Evolutionary conservation across 92 coral and sea anemone species (phyloP).

Genomic region (Desmophyllum pertusum): DNA sequence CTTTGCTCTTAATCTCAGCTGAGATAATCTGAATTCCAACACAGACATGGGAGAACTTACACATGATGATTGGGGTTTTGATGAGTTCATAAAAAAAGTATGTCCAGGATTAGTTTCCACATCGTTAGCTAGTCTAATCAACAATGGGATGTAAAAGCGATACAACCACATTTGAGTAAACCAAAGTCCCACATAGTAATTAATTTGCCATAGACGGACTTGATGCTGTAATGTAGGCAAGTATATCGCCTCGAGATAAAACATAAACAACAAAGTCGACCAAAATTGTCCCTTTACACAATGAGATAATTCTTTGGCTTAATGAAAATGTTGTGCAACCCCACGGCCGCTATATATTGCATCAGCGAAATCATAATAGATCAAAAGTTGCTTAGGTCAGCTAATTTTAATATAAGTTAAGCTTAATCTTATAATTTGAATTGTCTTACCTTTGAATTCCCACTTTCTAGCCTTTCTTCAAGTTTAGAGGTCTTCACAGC

Average conservation of each 20-base stretch:
- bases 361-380: not conserved
- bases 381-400: no score
- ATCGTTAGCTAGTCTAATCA: not conserved
- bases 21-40: not conserved
- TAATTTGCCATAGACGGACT: not conserved
- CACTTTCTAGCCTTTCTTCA: not conserved
- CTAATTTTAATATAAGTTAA: no score
- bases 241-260: not conserved
- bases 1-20: slow-evolving; percentile 20
- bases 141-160: not conserved
- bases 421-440: not conserved
- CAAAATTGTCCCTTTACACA: not conserved
- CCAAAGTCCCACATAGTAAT: not conserved
- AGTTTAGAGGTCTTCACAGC: not conserved
- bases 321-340: not conserved
- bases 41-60: not conserved
- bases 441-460: not conserved
- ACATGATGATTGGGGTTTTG: not conserved
- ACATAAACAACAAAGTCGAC: slow-evolving; percentile 4
- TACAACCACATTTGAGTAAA: not conserved
- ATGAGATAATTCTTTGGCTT: not conserved
- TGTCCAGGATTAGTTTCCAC: not conserved
- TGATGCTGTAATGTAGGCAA: not conserved
- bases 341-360: not conserved
- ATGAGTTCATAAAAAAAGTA: not conserved